These are phyloP conservation scores for Thamnophis sirtalis DNA, from an alignment of 2,113 vertebrate species.

Conservation along the genomic window DNA sequence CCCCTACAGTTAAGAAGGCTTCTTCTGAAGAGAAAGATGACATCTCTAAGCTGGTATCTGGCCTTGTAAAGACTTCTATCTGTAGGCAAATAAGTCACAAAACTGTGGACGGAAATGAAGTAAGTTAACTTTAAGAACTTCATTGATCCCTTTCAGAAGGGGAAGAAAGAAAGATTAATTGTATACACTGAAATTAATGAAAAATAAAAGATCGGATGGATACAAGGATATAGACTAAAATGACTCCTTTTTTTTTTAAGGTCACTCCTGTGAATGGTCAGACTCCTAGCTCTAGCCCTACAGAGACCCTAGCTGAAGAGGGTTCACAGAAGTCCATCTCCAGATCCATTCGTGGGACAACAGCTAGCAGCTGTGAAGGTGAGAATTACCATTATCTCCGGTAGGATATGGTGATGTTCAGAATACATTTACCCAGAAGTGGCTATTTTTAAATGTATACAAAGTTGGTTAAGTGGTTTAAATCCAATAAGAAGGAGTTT, in stretches of 20 bases:
- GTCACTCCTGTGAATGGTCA: constrained; percentile 65
- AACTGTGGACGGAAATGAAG: constrained; percentile 81
- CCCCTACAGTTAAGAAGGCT: constrained; percentile 76
- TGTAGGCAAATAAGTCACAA: constrained; percentile 87
- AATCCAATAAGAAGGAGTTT: neutral
- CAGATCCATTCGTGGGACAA: constrained; percentile 80
- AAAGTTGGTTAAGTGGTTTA: neutral
- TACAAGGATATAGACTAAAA: neutral
- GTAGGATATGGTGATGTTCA: neutral
- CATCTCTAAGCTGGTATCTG: constrained; percentile 88
- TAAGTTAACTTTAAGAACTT: constrained; percentile 29
- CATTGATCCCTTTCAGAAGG: neutral
- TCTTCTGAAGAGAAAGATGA: constrained; percentile 82
- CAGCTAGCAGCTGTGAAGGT: constrained; percentile 91
- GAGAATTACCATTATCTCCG: constrained; percentile 44
- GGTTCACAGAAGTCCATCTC: constrained; percentile 82
- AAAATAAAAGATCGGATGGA: neutral
- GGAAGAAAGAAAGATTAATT: neutral
- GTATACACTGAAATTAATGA: neutral
- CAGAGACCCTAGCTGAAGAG: constrained; percentile 86
- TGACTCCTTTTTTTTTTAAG: constrained; percentile 40
- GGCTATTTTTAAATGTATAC: neutral
- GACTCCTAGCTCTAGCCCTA: constrained; percentile 69
- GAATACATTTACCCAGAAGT: neutral
- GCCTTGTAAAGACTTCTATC: constrained; percentile 88